Percentiles rank a stretch among this genome's conserved stretches.
phyloP scores from a whole-genome alignment of 2,797 vertebrate genomes.

The Cyclura pinguis region DNA sequence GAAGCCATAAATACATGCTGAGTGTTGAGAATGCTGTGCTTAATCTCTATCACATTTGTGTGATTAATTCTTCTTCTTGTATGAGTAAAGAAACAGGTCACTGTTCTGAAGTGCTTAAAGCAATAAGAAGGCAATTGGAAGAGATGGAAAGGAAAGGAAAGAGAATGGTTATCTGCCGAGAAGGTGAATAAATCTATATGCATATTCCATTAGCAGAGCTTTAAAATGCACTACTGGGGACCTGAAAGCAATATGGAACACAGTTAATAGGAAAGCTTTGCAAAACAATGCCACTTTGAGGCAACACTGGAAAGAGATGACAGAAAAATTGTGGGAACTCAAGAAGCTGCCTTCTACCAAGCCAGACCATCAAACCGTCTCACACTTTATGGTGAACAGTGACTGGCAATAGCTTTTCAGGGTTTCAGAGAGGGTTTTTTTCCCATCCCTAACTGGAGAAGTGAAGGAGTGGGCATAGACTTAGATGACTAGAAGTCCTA shows the following conservation, averaged over 20 bases:
- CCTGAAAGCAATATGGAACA: neutral
- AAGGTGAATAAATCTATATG: neutral
- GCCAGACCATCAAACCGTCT: neutral
- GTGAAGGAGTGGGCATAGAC: neutral
- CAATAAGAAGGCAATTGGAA: neutral
- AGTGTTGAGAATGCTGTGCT: neutral
- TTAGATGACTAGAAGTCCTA: no score
- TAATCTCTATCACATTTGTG: neutral
- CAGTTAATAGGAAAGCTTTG: neutral
- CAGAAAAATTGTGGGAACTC: neutral
- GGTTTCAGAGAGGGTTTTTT: neutral
- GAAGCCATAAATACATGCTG: neutral
- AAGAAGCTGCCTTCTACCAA: neutral
- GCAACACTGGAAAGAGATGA: neutral
- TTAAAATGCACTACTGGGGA: constrained; percentile 4
- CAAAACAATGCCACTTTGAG: neutral
- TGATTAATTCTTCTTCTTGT: neutral
- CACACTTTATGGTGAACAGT: neutral
- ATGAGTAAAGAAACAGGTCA: neutral
- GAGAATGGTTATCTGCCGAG: neutral
- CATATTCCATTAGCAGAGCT: neutral
- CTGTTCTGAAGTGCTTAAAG: neutral
- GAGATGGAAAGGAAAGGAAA: neutral
- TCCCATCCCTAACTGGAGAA: neutral
- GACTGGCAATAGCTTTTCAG: neutral